Evolutionary conservation across 2,113 vertebrate species (phyloP).

Genomic region (Mirounga angustirostris): DNA sequence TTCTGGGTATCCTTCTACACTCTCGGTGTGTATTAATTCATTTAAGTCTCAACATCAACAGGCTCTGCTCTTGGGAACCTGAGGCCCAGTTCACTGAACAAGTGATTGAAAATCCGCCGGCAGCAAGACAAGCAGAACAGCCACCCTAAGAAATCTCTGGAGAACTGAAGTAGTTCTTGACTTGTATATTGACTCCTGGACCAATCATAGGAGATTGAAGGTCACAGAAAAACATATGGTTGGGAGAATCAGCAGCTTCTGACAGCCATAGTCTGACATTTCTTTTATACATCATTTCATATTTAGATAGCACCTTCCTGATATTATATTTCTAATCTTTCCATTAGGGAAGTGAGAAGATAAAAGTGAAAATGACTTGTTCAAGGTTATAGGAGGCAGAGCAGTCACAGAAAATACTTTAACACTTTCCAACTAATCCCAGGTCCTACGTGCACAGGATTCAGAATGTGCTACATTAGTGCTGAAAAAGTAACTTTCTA

Average conservation of each 20-base stretch:
- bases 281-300: constrained; percentile 61
- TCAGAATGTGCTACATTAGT: constrained; percentile 70
- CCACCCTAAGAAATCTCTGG: neutral
- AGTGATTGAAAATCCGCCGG: neutral
- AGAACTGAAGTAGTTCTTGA: neutral
- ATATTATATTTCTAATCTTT: constrained; percentile 71
- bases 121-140: neutral
- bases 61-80: neutral
- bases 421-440: constrained; percentile 53
- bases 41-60: neutral
- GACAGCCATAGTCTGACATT: constrained; percentile 55
- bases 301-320: constrained; percentile 71
- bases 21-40: neutral
- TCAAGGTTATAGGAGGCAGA: constrained; percentile 74
- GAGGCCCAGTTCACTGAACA: neutral
- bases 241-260: constrained; percentile 37
- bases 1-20: neutral
- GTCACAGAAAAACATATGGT: constrained; percentile 47
- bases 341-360: constrained; percentile 63
- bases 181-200: neutral
- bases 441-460: neutral
- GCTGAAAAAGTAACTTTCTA: constrained; percentile 62
- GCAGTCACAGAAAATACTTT: constrained; percentile 59
- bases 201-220: constrained; percentile 24
- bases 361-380: constrained; percentile 61